phyloP scores from a whole-genome alignment of 2,888 invertebrate genomes.

The Tanypteryx hageni region DNA sequence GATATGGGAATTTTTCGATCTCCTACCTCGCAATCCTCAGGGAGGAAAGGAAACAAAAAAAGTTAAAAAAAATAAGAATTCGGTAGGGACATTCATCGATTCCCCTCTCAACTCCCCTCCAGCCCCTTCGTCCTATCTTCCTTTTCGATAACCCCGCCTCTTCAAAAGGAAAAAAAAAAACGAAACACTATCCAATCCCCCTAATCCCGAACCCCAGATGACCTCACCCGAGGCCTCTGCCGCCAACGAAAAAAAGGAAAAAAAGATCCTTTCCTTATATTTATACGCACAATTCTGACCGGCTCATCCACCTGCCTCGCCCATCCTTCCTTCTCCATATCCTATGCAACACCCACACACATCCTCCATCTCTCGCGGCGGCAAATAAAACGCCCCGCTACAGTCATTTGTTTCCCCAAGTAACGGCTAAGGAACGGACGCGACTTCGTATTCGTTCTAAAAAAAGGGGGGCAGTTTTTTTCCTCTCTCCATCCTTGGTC shows the following conservation, averaged over 20 bases:
- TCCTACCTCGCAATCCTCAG: background rate
- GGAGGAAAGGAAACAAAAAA: too few relatives aligned
- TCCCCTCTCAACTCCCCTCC: too few relatives aligned
- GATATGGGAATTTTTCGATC: background rate
- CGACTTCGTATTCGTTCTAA: constrained; percentile 1
- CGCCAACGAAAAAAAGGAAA: background rate
- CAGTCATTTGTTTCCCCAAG: constrained; percentile 45
- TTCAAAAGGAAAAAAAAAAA: too few relatives aligned
- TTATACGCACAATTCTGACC: background rate
- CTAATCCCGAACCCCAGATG: background rate
- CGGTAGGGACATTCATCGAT: too few relatives aligned
- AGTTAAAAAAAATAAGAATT: too few relatives aligned
- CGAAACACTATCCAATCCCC: too few relatives aligned
- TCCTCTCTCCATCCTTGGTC: background rate
- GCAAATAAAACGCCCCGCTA: constrained; percentile 22
- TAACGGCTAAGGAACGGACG: constrained; percentile 10
- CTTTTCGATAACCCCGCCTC: too few relatives aligned
- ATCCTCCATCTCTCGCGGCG: background rate
- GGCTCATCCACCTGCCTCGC: background rate
- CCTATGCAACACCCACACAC: background rate
- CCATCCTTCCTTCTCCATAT: too few relatives aligned
- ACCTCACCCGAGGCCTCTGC: background rate
- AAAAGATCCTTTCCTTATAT: background rate
- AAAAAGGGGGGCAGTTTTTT: background rate
- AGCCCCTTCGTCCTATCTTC: too few relatives aligned